These are phyloP conservation scores for Bucco capensis DNA, from an alignment of 2,113 vertebrate genomes.

Conservation along the genomic window DNA sequence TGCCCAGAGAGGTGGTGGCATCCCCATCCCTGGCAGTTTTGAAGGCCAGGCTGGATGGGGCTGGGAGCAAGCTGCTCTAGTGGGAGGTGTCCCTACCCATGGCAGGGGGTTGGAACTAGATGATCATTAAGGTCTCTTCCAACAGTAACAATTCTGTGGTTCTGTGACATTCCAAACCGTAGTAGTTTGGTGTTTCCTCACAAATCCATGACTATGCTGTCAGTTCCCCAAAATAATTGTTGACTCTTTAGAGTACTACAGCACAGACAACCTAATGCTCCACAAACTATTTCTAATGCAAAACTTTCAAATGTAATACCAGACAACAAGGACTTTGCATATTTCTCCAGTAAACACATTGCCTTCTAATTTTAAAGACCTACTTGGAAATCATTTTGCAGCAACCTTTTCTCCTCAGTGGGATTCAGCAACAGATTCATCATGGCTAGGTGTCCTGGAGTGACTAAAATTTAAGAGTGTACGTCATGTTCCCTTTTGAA, in stretches of 20 bases:
- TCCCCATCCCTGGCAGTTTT: too few species aligned
- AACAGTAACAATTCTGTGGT: too few species aligned
- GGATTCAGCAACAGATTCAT: slow-evolving; percentile 31
- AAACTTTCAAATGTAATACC: not conserved
- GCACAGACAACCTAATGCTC: not conserved
- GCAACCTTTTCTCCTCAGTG: slow-evolving; percentile 40
- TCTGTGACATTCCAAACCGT: not conserved
- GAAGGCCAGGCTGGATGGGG: too few species aligned
- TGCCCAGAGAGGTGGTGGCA: too few species aligned
- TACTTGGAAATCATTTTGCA: slow-evolving; percentile 12
- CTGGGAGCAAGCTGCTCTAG: too few species aligned
- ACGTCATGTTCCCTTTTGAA: too few species aligned
- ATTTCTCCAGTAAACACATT: not conserved
- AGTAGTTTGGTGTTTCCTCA: not conserved
- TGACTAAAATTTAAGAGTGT: too few species aligned
- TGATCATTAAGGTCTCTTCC: too few species aligned
- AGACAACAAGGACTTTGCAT: not conserved
- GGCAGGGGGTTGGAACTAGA: too few species aligned
- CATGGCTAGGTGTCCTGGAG: too few species aligned
- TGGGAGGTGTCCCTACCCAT: too few species aligned
- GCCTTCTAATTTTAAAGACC: slow-evolving; percentile 14
- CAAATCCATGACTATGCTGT: not conserved
- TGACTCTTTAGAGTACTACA: not conserved
- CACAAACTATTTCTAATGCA: not conserved
- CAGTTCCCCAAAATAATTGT: not conserved